Percentiles rank a stretch among this genome's conserved stretches.
Conservation (phyloP, 2,888 invertebrate genomes). For the Beris morrisii region DNA sequence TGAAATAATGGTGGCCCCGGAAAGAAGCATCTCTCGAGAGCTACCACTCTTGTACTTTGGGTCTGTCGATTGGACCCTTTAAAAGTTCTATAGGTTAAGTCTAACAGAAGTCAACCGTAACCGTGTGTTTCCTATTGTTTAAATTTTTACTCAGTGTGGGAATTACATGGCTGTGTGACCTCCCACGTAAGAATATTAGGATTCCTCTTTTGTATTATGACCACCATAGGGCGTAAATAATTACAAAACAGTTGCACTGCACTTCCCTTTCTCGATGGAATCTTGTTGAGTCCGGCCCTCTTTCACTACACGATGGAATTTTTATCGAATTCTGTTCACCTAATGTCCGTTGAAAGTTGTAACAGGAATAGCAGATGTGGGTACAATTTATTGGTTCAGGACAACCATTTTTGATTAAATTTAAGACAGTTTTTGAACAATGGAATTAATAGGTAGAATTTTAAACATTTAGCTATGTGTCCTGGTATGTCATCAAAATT, state of each 20-base stretch:
- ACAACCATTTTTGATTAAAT: too few relatives aligned
- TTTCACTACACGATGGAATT: conserved; percentile 15
- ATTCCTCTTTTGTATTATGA: conserved; percentile 31
- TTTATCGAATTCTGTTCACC: conserved; percentile 28
- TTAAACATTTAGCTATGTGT: too few relatives aligned
- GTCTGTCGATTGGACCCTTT: too few relatives aligned
- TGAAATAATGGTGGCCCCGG: too few relatives aligned
- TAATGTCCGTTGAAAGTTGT: conserved; percentile 12
- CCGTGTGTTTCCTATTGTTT: conserved; percentile 14
- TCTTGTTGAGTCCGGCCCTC: conserved; percentile 5
- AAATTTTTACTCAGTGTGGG: conserved; percentile 18
- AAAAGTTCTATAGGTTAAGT: too few relatives aligned
- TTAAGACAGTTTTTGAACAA: too few relatives aligned
- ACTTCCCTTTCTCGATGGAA: conserved; percentile 18
- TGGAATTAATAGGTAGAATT: too few relatives aligned
- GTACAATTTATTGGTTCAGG: too few relatives aligned
- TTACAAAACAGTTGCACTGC: conserved; percentile 28
- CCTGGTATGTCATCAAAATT: too few relatives aligned
- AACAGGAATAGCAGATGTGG: too few relatives aligned
- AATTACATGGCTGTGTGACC: conserved; percentile 19
- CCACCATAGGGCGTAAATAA: conserved; percentile 32
- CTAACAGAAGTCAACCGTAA: conserved; percentile 20
- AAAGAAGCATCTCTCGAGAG: too few relatives aligned
- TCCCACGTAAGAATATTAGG: conserved; percentile 26
- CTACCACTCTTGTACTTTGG: too few relatives aligned